These are phyloP conservation scores for Etheostoma cragini DNA, from an alignment of 2,113 vertebrate genomes.

Conservation along the genomic window DNA sequence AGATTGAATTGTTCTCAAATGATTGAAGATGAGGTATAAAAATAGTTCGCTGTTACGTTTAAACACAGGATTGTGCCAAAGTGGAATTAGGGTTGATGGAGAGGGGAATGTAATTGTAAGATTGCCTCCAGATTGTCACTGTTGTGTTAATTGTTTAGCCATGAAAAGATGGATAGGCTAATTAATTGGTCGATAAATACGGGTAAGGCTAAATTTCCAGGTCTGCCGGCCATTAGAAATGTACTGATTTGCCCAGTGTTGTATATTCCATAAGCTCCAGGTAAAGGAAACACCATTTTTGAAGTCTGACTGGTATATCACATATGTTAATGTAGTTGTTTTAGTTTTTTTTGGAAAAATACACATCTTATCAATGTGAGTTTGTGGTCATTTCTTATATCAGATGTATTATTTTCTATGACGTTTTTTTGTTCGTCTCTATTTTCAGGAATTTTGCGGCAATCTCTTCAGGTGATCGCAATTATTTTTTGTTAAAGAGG, in stretches of 20 bases:
- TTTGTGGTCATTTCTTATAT: not conserved
- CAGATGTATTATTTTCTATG: not conserved
- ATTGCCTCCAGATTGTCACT: not conserved
- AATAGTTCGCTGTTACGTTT: not conserved
- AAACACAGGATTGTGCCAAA: not conserved
- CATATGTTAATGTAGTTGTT: too few relatives aligned
- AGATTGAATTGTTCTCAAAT: not conserved
- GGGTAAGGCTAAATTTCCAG: not conserved
- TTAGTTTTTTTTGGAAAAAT: not conserved
- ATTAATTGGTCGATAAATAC: not conserved
- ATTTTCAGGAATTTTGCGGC: not conserved
- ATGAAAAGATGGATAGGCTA: constrained; percentile 4
- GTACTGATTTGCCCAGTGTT: not conserved
- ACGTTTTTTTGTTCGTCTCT: not conserved
- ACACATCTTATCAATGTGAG: not conserved
- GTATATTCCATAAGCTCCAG: not conserved
- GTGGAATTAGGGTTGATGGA: not conserved
- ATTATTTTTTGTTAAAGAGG: not conserved
- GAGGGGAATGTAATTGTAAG: constrained; percentile 5
- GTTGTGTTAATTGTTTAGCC: constrained; percentile 19
- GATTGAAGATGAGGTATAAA: not conserved
- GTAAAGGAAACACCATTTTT: not conserved
- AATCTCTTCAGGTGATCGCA: not conserved
- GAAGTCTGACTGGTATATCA: too few relatives aligned
- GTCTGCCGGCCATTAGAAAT: not conserved